Conservation (phyloP, 1,140 invertebrate species). For the Drosophila paulistorum region DNA sequence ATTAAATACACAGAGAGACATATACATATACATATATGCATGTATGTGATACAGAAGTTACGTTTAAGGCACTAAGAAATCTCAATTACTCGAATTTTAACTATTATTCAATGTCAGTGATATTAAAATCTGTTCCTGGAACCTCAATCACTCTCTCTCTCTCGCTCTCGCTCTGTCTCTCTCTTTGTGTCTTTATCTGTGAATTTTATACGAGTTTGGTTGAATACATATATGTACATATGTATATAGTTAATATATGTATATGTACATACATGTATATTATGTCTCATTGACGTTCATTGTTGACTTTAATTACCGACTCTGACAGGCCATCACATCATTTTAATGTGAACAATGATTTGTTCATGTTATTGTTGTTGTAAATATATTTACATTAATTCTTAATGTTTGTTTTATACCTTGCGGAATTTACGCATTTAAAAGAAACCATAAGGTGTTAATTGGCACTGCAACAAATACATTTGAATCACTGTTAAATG, state of each 20-base stretch:
- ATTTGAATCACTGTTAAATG: conserved; percentile 2
- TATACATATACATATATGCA: background rate
- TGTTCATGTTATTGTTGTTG: background rate
- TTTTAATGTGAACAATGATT: background rate
- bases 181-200: background rate
- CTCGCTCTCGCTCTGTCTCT: background rate
- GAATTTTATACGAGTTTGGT: background rate
- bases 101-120: background rate
- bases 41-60: background rate
- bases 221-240: background rate
- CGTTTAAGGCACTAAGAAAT: no score
- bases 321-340: conserved; percentile 3
- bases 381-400: conserved; percentile 4
- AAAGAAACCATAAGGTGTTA: background rate
- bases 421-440: background rate
- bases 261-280: background rate
- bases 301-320: conserved; percentile 56
- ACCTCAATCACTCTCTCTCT: background rate
- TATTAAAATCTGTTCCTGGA: background rate
- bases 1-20: background rate
- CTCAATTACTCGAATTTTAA: background rate
- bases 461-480: background rate
- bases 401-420: conserved; percentile 1
- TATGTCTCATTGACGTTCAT: conserved; percentile 36
- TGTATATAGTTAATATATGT: background rate